Evolutionary conservation across 2,113 vertebrate species (phyloP), one percentile per base, ranked within the genome.

Genomic region (Tyto alba): DNA sequence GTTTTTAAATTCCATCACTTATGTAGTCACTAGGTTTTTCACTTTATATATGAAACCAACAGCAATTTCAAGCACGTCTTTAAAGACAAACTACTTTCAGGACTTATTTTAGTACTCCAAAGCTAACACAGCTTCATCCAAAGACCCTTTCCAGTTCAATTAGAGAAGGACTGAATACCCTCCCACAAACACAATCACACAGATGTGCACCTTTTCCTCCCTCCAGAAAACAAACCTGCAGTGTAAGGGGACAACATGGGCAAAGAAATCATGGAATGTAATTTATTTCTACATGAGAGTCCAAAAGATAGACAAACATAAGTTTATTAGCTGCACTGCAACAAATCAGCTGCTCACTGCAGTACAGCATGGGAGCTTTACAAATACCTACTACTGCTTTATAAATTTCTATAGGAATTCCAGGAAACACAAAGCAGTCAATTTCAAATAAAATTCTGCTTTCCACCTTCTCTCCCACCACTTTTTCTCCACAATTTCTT

Each of bases 201-300:
- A 43, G 2, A 66, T 0, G 0, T 3, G 0, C 32, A 57, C 2
- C 3, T 64, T 78, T 87, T 68, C 8, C 5, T 88, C 16, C 16
- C 40, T 60, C 8, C 53, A n/a, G 55, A 79, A 85, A 72, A 64
- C 2, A 69, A 85, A 40, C 25, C 38, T 69, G 13, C 5, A 43
- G 4, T 68, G 34, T 53, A 78, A 45, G 52, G 23, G 30, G 36
- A 71, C 36, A 13, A 95, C 74, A 32, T 56, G 9, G 16, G 13
- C 25, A 92, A 90, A 92, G 23, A 93, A 92, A 84, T 88, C 5
- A 27, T 14, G 25, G 17, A 80, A 84, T 53, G 5, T 16, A 80
- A 81, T 94, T 81, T 87, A 81, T 78, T 90, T 95, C 63, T 55
- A 80, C 16, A 40, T 78, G 17, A 88, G 10, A 63, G 16, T 75